Evolutionary conservation across 1,140 invertebrate species (phyloP).

Genomic region (Drosophila lini): DNA sequence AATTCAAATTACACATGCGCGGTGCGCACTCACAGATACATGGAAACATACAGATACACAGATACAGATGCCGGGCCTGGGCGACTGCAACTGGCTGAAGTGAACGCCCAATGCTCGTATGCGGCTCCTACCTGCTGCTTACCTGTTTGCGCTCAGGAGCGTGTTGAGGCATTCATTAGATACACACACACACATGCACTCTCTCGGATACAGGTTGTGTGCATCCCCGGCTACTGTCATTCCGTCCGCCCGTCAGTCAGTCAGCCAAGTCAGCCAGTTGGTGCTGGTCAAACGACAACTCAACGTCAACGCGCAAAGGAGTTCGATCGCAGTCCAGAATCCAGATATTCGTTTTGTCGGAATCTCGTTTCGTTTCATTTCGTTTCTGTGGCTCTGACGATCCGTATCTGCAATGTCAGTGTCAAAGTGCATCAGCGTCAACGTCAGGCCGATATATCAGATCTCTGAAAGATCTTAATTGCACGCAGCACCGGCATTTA

Average conservation of each 20-base stretch:
- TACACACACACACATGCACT: conserved; percentile 27
- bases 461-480: conserved; percentile 61
- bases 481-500: conserved; percentile 42
- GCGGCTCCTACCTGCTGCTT: conserved; percentile 51
- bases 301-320: conserved; percentile 72
- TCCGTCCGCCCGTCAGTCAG: conserved; percentile 30
- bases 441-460: conserved; percentile 48
- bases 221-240: conserved; percentile 57
- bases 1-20: conserved; percentile 76
- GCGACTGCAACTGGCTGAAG: conserved; percentile 62
- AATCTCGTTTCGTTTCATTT: conserved; percentile 17
- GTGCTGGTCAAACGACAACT: conserved; percentile 62
- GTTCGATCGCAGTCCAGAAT: conserved; percentile 35
- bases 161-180: conserved; percentile 80
- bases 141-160: conserved; percentile 73
- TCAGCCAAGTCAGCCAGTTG: conserved; percentile 30
- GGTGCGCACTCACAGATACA: conserved; percentile 20
- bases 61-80: conserved; percentile 9
- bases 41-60: conserved; percentile 12
- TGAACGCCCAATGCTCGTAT: conserved; percentile 72
- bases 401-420: conserved; percentile 77
- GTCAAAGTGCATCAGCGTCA: conserved; percentile 69
- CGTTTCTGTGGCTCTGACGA: conserved; percentile 23
- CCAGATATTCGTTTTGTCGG: conserved; percentile 41
- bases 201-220: conserved; percentile 29